Evolutionary conservation across 2,888 invertebrate species (phyloP).

Genomic region (Thereva nobilitata): DNA sequence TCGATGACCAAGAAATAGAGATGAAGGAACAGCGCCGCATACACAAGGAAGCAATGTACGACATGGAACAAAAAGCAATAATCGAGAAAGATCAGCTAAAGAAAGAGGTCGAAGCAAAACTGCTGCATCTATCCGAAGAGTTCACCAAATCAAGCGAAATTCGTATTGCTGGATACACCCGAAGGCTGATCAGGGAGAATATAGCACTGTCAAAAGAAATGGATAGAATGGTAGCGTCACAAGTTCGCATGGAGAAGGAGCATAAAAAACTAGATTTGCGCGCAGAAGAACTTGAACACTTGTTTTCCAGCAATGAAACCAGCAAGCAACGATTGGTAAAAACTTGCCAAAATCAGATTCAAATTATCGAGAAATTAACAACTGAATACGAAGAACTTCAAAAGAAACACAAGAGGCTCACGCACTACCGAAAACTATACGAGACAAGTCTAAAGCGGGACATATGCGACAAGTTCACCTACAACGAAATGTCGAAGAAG

Average conservation of each 20-base stretch:
- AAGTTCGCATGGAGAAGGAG: slow-evolving; percentile 66
- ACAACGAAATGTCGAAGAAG: slow-evolving; percentile 60
- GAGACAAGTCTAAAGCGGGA: slow-evolving; percentile 57
- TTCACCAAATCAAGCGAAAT: slow-evolving; percentile 85
- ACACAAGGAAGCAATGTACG: slow-evolving; percentile 78
- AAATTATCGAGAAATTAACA: slow-evolving; percentile 67
- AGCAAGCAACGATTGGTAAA: slow-evolving; percentile 62
- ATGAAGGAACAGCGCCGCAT: slow-evolving; percentile 72
- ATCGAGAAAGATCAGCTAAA: slow-evolving; percentile 73
- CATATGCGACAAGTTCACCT: slow-evolving; percentile 53
- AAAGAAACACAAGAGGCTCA: slow-evolving; percentile 57
- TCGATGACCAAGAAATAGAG: slow-evolving; percentile 60
- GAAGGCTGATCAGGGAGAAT: slow-evolving; percentile 83
- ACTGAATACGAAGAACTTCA: slow-evolving; percentile 62
- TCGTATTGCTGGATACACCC: slow-evolving; percentile 86
- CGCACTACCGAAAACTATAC: slow-evolving; percentile 57
- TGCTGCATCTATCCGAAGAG: slow-evolving; percentile 79
- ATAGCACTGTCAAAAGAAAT: slow-evolving; percentile 79
- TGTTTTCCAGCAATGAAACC: slow-evolving; percentile 60
- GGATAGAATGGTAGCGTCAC: slow-evolving; percentile 66
- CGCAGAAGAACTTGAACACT: slow-evolving; percentile 58
- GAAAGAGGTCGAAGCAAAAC: slow-evolving; percentile 81
- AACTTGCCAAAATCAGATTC: slow-evolving; percentile 62
- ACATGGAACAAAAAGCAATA: slow-evolving; percentile 61
- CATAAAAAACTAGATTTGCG: slow-evolving; percentile 65